Evolutionary conservation across 2,888 invertebrate genomes (phyloP).

Genomic region (Rhamphomyia laevipes): DNA sequence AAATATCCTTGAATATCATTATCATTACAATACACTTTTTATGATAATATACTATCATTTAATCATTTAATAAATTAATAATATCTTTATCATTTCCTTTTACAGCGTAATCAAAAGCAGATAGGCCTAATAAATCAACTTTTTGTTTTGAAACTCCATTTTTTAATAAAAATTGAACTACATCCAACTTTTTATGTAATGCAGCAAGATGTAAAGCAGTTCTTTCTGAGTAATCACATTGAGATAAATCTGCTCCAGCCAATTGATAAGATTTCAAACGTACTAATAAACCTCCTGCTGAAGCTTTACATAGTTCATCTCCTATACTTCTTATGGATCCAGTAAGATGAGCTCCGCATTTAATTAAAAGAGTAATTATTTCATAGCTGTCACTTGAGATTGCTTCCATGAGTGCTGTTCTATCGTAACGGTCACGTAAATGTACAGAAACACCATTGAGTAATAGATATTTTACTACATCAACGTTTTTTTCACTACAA

Average conservation of each 20-base stretch:
- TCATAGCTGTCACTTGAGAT: conserved; percentile 49
- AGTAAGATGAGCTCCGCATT: conserved; percentile 65
- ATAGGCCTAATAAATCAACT: conserved; percentile 44
- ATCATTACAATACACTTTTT: no score
- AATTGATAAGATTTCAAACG: conserved; percentile 48
- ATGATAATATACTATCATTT: no score
- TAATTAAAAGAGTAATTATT: conserved; percentile 52
- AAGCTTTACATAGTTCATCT: conserved; percentile 55
- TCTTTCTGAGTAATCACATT: conserved; percentile 49
- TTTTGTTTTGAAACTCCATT: conserved; percentile 35
- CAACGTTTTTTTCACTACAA: conserved; percentile 53
- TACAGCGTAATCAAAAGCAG: conserved; percentile 44
- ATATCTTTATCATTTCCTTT: conserved; percentile 18
- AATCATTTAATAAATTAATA: conserved; percentile 17
- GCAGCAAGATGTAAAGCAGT: conserved; percentile 60
- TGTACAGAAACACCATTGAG: conserved; percentile 75
- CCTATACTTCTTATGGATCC: conserved; percentile 46
- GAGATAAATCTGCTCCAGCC: conserved; percentile 57
- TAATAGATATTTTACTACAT: conserved; percentile 60
- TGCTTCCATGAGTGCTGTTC: conserved; percentile 60
- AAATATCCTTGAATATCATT: no score
- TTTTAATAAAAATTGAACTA: conserved; percentile 42
- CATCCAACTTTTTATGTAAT: conserved; percentile 42
- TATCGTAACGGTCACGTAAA: conserved; percentile 55
- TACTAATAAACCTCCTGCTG: conserved; percentile 45